Base-by-base conservation (phyloP, 2,797 vertebrate species). In the Typhlichthys eigenmanni region DNA sequence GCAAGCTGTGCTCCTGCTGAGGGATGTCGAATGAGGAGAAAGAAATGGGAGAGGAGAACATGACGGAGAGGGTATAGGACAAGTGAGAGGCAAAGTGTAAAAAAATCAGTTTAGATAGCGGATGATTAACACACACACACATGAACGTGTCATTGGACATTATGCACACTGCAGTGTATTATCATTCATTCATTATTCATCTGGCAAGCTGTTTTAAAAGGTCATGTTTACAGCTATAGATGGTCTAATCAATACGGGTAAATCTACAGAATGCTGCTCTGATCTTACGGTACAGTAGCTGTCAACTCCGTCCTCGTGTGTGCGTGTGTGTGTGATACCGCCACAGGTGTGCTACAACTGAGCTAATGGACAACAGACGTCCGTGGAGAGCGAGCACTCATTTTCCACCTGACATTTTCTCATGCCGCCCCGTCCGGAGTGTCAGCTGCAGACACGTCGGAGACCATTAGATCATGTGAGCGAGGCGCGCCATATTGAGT, bases 401-500 rank as follows among this genome's bases (percentile, higher is more conserved):
- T 69, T 74, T 68, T 46, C 50, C 65, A 24, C n/a, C 64, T 81
- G 76, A 76, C 76, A 75, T 88, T 79, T 71, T 38, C 43, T 68
- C 54, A 55, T 13, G 3, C 2, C 3, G 38, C 14, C 66, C 72
- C 45, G 54, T 75, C 53, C 13, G 14, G 58, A 64, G 64, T 59
- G 79, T 72, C 74, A 58, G 63, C 65, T 58, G 72, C 64, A 11
- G 76, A 65, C 52, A 43, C 68, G 45, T 72, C 81, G 11, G 55
- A 67, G 78, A 85, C 83, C 78, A 85, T 88, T 85, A 78, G 69
- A 81, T 80, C 46, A 76, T 67, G 64, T 62, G 14, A 60, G 77
- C 47, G 78, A 87, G 74, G 71, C 66, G 67, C 71, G 80, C 80
- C 61, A 52, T 51, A 88, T 90, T 2, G 86, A 87, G 71, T 61